Base-by-base conservation (phyloP, 2,888 invertebrate genomes). In the Plagodis pulveraria region DNA sequence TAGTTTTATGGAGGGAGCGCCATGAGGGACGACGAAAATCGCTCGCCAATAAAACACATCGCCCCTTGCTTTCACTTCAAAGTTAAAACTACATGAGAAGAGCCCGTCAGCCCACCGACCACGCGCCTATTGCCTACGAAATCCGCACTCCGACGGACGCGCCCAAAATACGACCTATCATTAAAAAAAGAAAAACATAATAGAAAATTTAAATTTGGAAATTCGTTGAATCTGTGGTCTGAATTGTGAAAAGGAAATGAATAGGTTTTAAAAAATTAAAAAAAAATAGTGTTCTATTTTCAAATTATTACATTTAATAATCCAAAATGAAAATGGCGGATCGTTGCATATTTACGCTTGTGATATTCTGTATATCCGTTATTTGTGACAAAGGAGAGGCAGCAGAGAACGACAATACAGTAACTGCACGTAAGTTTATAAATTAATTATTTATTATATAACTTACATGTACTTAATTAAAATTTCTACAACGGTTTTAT, bases 1-100 rank as follows among this genome's bases (percentile, higher is more conserved):
- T 65, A 64, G 53, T 65, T 55, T 47, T 47, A 64, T 61, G 67
- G 65, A 62, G 73, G 89, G 87, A 80, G 72, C 69, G 53, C 67
- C 66, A 52, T 76, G 70, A 85, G 88, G 90, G 89, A 89, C 91
- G 90, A 78, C 91, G 91, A 91, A 91, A 91, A 91, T 80, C 78
- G 72, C 72, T 77, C 78, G 81, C 78, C 81, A 89, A 90, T 91
- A 91, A 86, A 91, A 90, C 85, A 84, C 87, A 85, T 87, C 74
- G 84, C 76, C 73, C 74, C 77, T 76, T 83, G 91, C 91, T 92
- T 92, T 92, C 92, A 91, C 92, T 85, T 86, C 84, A 85, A 59
- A 56, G 43, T 60, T 60, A 36, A 33, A 85, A 86, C 87, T 83
- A 86, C 86, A 87, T 85, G 85, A 85, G 81, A 76, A 83, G 81